A percentile compares a stretch with the other conserved stretches of the same genome.
phyloP scores from a whole-genome alignment of 2,113 vertebrate species.

The Tachycineta bicolor region DNA sequence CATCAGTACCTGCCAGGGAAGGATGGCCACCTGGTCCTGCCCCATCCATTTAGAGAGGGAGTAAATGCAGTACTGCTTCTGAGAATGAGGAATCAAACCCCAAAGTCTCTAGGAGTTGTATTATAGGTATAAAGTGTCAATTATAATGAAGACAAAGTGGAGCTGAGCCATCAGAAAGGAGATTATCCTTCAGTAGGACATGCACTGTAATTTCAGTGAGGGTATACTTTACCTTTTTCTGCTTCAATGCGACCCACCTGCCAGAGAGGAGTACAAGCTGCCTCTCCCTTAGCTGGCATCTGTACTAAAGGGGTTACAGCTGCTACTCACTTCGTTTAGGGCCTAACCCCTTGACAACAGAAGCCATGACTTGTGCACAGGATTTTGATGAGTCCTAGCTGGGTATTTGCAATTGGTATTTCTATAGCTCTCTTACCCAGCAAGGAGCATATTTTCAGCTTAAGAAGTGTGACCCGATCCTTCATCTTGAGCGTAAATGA shows the following conservation, averaged over 20 bases:
- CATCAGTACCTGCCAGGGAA: neutral
- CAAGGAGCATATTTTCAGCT: neutral
- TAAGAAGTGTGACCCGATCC: neutral
- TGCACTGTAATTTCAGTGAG: neutral
- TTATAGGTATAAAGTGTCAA: neutral
- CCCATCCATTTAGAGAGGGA: neutral
- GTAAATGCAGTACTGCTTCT: neutral
- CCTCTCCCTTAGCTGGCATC: neutral
- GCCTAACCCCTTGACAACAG: neutral
- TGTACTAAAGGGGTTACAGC: neutral
- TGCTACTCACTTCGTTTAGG: conserved; percentile 17
- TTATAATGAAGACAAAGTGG: neutral
- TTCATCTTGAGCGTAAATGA: neutral
- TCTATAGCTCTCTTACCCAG: neutral
- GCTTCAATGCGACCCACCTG: neutral
- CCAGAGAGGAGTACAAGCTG: neutral
- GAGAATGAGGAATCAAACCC: neutral
- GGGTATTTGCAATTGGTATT: neutral
- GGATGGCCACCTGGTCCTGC: neutral
- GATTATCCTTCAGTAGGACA: neutral
- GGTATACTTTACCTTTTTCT: neutral
- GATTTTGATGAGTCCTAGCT: neutral
- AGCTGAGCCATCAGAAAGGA: neutral
- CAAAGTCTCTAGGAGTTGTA: neutral
- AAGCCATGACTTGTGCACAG: neutral